A percentile compares a stretch with the other conserved stretches of the same genome.
Conservation (phyloP, 92 coral and sea anemone species). For the Umimayanthus chanpuru region DNA sequence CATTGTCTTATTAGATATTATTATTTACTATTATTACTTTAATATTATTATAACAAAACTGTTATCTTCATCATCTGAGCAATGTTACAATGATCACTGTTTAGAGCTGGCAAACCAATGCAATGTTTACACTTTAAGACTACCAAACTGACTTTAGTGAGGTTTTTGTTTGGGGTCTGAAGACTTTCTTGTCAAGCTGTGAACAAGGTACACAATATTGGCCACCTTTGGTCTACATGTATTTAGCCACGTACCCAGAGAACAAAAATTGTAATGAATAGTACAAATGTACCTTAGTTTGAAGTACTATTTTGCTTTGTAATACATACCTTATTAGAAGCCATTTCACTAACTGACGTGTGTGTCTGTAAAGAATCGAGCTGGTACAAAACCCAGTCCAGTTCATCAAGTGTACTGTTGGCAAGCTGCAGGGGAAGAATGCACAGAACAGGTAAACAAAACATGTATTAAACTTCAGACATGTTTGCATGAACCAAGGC, state of each 20-base stretch:
- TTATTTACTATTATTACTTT: too few species aligned
- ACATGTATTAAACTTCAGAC: too few species aligned
- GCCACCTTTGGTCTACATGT: background rate
- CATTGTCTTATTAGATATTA: too few species aligned
- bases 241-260: background rate
- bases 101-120: too few species aligned
- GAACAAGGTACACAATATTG: too few species aligned
- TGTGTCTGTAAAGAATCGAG: conserved; percentile 93
- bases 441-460: background rate
- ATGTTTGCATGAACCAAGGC: background rate
- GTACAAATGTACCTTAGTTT: background rate
- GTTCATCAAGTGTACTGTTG: conserved; percentile 86
- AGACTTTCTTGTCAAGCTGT: too few species aligned
- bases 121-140: too few species aligned
- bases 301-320: background rate
- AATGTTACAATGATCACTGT: too few species aligned
- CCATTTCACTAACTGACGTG: conserved; percentile 96
- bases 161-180: background rate
- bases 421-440: conserved; percentile 65
- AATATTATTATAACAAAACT: too few species aligned
- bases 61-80: too few species aligned
- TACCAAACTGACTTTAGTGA: too few species aligned
- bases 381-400: conserved; percentile 94
- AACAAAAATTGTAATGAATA: background rate
- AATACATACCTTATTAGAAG: conserved; percentile 80